Evolutionary conservation across 1,140 invertebrate species (phyloP).

Genomic region (Lepeophtheirus salmonis): DNA sequence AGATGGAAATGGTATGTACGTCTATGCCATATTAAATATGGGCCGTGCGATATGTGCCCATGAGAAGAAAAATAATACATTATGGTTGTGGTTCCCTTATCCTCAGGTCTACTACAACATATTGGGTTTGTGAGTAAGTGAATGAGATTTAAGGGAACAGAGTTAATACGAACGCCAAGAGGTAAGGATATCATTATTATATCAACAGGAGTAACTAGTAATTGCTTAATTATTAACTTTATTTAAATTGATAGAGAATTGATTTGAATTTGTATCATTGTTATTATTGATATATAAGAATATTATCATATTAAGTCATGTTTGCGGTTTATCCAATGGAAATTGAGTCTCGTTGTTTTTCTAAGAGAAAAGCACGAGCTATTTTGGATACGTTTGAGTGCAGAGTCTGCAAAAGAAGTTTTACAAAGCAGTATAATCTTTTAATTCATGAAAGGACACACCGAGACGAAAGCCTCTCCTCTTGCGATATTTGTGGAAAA

Average conservation of each 20-base stretch:
- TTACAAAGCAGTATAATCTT: slow-evolving; percentile 40
- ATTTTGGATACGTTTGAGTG: slow-evolving; percentile 32
- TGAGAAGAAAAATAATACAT: background rate
- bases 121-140: background rate
- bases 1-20: background rate
- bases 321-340: background rate
- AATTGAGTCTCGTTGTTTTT: background rate
- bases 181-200: background rate
- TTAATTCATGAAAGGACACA: slow-evolving; percentile 37
- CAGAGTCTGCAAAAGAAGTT: slow-evolving; percentile 32
- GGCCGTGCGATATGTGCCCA: background rate
- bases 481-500: slow-evolving; percentile 55
- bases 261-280: too few species aligned
- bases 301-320: too few species aligned
- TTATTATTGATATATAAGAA: too few species aligned
- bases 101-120: background rate
- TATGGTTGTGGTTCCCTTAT: background rate
- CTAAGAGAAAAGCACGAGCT: slow-evolving; percentile 5
- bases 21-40: slow-evolving; percentile 1
- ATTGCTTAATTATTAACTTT: background rate
- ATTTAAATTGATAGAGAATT: background rate
- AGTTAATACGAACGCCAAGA: background rate
- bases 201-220: background rate
- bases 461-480: slow-evolving; percentile 34
- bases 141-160: background rate